Conservation (phyloP, 1,140 invertebrate genomes). For the Melanaphis sacchari region DNA sequence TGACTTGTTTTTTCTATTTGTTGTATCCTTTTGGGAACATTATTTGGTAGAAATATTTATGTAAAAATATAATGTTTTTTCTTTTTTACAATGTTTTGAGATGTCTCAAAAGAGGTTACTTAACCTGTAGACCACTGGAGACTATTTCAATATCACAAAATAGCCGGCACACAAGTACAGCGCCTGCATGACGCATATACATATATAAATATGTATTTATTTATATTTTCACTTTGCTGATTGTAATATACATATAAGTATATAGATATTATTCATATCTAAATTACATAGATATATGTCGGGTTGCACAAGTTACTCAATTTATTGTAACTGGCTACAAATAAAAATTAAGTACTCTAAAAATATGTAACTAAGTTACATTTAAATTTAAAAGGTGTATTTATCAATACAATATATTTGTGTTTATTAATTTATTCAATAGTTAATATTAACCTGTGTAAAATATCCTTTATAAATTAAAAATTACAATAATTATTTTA, state of each 20-base stretch:
- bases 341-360: no score
- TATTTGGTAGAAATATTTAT: not conserved
- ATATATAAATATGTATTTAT: not conserved
- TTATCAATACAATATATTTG: no score
- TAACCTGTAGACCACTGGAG: not conserved
- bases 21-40: slow-evolving; percentile 25
- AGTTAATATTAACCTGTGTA: no score
- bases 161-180: not conserved
- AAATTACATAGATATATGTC: not conserved
- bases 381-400: no score
- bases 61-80: slow-evolving; percentile 28
- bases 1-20: not conserved
- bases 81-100: not conserved
- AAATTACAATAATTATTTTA: no score
- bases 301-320: no score
- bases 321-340: no score
- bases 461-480: no score
- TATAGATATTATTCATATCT: not conserved
- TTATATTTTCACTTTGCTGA: not conserved
- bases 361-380: no score
- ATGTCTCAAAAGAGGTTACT: slow-evolving; percentile 22
- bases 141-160: slow-evolving; percentile 17
- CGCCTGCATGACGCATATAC: not conserved
- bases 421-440: no score
- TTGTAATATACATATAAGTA: not conserved